These are phyloP conservation scores for Crypturellus undulatus DNA, from an alignment of 2,113 vertebrate genomes.

Conservation along the genomic window DNA sequence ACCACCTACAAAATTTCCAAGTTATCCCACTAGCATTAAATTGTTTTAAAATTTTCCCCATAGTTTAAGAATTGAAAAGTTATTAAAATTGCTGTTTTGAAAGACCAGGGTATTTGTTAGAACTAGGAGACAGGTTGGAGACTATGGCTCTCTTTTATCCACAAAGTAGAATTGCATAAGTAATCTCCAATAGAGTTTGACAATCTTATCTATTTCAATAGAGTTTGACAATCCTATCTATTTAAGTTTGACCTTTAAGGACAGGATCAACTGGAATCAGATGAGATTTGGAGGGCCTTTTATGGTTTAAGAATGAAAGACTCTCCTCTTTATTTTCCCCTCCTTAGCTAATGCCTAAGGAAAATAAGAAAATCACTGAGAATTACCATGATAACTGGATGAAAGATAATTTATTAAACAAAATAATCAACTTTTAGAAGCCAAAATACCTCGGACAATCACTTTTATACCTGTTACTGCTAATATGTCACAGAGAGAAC, in stretches of 20 bases:
- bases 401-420: not conserved
- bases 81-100: not conserved
- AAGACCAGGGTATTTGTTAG: not conserved
- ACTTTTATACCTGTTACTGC: not conserved
- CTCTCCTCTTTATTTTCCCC: not conserved
- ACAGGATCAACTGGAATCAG: not conserved
- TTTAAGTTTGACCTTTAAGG: not conserved
- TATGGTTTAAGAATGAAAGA: not conserved
- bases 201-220: too few species aligned
- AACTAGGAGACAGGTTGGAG: not conserved
- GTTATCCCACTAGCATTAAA: not conserved
- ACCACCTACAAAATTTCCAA: not conserved
- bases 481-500: not conserved
- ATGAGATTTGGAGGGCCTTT: not conserved
- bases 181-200: not conserved
- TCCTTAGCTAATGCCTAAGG: not conserved
- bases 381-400: not conserved
- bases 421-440: not conserved
- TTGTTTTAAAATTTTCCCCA: not conserved
- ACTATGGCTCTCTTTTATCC: not conserved
- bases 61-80: not conserved
- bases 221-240: not conserved
- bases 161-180: not conserved
- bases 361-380: not conserved
- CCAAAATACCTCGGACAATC: not conserved